phyloP scores from a whole-genome alignment of 2,797 vertebrate species.

The Malacoctenus gilli region DNA sequence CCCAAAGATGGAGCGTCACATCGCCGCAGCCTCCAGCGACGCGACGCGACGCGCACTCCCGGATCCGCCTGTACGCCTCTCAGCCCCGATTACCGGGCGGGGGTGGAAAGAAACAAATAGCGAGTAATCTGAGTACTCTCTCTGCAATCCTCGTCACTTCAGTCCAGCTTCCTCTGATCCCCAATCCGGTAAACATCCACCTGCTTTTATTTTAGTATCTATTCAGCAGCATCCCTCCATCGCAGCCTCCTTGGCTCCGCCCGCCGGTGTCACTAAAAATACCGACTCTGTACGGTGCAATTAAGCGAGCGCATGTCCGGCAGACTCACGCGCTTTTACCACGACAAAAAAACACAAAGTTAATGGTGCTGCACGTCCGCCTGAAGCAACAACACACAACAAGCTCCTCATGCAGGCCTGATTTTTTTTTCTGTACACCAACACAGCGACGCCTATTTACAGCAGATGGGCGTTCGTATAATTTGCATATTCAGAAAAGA shows the following conservation, averaged over 20 bases:
- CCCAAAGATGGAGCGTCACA: constrained; percentile 64
- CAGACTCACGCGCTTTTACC: not conserved
- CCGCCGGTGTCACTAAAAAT: constrained; percentile 44
- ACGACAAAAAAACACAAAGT: not conserved
- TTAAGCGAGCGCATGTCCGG: constrained; percentile 23
- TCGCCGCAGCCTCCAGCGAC: constrained; percentile 49
- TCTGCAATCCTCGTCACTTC: not conserved
- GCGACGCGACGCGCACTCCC: constrained; percentile 48
- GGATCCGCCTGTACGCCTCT: constrained; percentile 37
- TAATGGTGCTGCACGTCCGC: too few species aligned
- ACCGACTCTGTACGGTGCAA: constrained; percentile 36
- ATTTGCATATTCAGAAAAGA: too few species aligned
- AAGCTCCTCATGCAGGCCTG: too few species aligned
- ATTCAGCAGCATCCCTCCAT: constrained; percentile 62
- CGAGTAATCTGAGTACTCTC: too few species aligned
- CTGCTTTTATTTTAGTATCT: too few species aligned
- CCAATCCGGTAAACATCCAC: constrained; percentile 54
- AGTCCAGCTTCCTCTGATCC: not conserved
- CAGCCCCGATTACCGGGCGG: not conserved
- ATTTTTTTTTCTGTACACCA: too few species aligned
- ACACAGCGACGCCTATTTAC: too few species aligned
- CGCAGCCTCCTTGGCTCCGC: constrained; percentile 62
- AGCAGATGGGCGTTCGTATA: too few species aligned
- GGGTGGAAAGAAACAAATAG: not conserved
- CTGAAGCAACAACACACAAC: too few species aligned